A percentile compares a stretch with the other conserved stretches of the same genome.
Conservation (phyloP, 2,888 invertebrate genomes). For the Tinea semifulvella region DNA sequence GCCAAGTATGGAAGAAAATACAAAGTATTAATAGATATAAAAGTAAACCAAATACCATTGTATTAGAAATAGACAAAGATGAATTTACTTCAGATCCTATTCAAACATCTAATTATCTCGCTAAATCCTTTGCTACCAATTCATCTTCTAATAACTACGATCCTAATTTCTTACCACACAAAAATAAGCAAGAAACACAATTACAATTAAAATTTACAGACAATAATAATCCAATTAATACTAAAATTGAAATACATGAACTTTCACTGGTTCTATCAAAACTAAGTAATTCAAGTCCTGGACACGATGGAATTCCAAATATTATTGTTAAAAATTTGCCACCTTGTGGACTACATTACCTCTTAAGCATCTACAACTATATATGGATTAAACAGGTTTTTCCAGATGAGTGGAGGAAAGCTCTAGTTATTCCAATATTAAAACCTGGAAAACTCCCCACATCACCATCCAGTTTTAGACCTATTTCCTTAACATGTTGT, state of each 20-base stretch:
- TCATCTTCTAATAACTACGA: constrained; percentile 18
- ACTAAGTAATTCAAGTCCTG: constrained; percentile 16
- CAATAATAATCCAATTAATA: constrained; percentile 3
- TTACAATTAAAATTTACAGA: background rate
- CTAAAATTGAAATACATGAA: constrained; percentile 14
- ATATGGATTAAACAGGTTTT: constrained; percentile 17
- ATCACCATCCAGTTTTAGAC: constrained; percentile 17
- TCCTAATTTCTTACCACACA: constrained; percentile 12
- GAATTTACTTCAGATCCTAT: constrained; percentile 2
- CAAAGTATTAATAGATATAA: constrained; percentile 4
- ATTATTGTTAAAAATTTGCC: constrained; percentile 19
- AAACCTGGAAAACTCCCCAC: constrained; percentile 18
- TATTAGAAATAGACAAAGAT: background rate
- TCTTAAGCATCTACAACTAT: constrained; percentile 7
- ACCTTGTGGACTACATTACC: constrained; percentile 14
- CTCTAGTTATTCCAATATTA: constrained; percentile 20
- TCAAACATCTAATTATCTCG: constrained; percentile 8
- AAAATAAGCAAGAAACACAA: background rate
- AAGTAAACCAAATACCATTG: background rate
- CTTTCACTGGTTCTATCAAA: constrained; percentile 13
- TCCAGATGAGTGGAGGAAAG: constrained; percentile 19
- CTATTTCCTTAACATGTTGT: constrained; percentile 19
- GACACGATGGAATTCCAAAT: constrained; percentile 19
- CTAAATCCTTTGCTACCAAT: constrained; percentile 16
- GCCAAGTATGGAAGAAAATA: constrained; percentile 16